Evolutionary conservation across 2,113 vertebrate genomes (phyloP).

Genomic region (Calidris pugnax): DNA sequence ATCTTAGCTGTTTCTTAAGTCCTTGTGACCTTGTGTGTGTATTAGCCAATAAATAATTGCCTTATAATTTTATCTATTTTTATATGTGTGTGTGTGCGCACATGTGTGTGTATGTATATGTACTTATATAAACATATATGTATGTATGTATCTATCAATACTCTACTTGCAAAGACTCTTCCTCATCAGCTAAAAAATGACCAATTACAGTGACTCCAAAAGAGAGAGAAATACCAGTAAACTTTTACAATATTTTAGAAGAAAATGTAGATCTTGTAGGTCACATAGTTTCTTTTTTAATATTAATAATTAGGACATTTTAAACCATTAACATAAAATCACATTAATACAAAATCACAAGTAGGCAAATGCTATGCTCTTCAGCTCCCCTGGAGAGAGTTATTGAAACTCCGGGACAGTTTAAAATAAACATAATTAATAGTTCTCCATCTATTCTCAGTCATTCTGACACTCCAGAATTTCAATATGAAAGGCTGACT

Average conservation of each 20-base stretch:
- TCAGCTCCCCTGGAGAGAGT: background rate
- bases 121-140: background rate
- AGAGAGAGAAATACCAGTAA: background rate
- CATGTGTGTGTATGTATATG: background rate
- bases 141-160: background rate
- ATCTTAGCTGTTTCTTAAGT: background rate
- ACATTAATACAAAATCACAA: background rate
- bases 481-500: conserved; percentile 55
- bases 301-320: background rate
- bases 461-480: conserved; percentile 39
- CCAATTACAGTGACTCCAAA: background rate
- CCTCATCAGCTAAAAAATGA: background rate
- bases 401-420: background rate
- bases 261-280: background rate
- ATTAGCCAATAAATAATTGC: background rate
- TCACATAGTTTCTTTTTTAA: background rate
- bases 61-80: background rate
- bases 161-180: background rate
- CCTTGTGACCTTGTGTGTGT: background rate
- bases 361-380: background rate
- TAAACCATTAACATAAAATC: background rate
- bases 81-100: background rate
- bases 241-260: background rate
- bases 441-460: conserved; percentile 1
- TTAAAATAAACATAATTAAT: conserved; percentile 61